A percentile compares a stretch with the other conserved stretches of the same genome.
Evolutionary conservation across 2,797 vertebrate genomes (phyloP).

Genomic region (Semaprochilodus insignis): DNA sequence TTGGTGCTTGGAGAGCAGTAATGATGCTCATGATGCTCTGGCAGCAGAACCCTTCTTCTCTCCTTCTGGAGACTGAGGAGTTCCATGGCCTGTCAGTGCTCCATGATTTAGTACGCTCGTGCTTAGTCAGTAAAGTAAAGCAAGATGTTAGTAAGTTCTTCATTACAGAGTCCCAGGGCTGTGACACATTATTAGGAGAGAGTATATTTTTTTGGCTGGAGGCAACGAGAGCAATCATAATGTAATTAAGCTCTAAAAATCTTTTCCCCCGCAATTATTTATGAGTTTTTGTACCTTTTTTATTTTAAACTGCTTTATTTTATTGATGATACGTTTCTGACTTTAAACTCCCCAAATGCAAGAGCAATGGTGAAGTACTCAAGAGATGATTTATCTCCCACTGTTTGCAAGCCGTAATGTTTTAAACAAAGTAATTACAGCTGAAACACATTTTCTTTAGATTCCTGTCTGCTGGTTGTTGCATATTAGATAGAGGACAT

Average conservation of each 20-base stretch:
- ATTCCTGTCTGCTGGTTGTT: not conserved
- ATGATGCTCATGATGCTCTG: conserved; percentile 29
- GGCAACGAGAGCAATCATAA: not conserved
- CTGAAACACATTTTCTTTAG: not conserved
- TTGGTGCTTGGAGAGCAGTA: not conserved
- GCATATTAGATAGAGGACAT: not conserved
- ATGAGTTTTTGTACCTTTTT: not conserved
- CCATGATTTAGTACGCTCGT: conserved; percentile 5
- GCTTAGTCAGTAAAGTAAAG: not conserved
- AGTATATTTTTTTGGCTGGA: not conserved
- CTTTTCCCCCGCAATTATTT: too few relatives aligned
- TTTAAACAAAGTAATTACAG: not conserved
- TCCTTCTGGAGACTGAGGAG: conserved; percentile 46
- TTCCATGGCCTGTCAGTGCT: conserved; percentile 6
- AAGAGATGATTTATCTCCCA: not conserved
- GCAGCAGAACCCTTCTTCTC: not conserved
- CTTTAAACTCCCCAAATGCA: not conserved
- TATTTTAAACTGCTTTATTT: not conserved
- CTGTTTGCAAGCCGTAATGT: not conserved
- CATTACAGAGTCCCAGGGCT: not conserved
- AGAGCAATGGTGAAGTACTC: not conserved
- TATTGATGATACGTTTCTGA: not conserved
- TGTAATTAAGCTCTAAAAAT: not conserved
- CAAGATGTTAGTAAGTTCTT: not conserved
- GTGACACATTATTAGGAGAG: not conserved